phyloP scores from a whole-genome alignment of 1,140 invertebrate species.

The Tetranychus urticae region DNA sequence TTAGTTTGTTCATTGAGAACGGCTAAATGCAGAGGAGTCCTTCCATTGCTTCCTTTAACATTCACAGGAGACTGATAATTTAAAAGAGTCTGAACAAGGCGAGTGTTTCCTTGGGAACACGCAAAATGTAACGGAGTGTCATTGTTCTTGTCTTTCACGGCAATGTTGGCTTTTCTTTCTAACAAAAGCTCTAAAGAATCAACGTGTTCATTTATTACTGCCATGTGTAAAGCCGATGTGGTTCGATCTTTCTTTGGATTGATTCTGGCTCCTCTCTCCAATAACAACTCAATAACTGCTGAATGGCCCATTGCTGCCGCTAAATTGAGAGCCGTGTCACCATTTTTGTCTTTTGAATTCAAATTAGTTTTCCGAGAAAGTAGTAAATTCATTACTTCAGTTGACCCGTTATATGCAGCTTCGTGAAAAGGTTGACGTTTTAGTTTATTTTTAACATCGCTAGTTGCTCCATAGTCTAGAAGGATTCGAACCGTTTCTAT shows the following conservation, averaged over 20 bases:
- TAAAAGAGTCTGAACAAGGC: neutral
- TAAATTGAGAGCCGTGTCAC: neutral
- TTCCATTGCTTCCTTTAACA: neutral
- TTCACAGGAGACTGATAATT: neutral
- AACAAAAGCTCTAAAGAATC: neutral
- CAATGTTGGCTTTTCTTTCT: neutral
- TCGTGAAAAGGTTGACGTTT: neutral
- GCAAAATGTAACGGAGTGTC: neutral
- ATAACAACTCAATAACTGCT: neutral
- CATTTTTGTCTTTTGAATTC: neutral
- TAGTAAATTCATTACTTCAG: neutral
- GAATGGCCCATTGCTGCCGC: neutral
- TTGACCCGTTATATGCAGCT: neutral
- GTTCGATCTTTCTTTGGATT: neutral
- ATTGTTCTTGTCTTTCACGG: neutral
- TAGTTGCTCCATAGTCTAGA: slow-evolving; percentile 58
- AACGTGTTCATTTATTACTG: neutral
- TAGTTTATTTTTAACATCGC: neutral
- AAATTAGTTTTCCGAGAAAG: neutral
- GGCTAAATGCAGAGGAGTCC: neutral
- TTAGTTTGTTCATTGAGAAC: neutral
- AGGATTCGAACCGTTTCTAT: slow-evolving; percentile 56
- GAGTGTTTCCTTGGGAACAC: neutral
- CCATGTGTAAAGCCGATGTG: neutral
- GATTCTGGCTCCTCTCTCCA: neutral